A percentile compares a stretch with the other conserved stretches of the same genome.
phyloP scores from a whole-genome alignment of 2,797 vertebrate genomes.

The Onychomys arenicola region DNA sequence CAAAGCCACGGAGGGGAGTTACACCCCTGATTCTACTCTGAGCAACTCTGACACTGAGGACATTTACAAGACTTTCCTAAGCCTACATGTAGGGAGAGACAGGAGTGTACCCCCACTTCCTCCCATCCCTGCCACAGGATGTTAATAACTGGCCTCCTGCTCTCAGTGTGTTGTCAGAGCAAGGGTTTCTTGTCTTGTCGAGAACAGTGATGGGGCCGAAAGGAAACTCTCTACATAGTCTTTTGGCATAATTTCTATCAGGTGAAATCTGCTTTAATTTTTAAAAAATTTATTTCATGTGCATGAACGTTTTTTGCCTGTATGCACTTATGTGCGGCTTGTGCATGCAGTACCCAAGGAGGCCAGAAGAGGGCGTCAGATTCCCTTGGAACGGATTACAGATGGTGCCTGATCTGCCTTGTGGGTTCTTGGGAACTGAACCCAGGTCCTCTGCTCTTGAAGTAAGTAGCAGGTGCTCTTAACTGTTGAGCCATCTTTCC shows the following conservation, averaged over 20 bases:
- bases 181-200: neutral
- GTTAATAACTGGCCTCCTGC: neutral
- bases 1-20: neutral
- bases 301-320: neutral
- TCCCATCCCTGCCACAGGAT: neutral
- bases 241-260: neutral
- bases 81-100: neutral
- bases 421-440: neutral
- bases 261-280: constrained; percentile 6
- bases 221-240: neutral
- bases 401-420: no score
- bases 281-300: neutral
- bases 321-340: no score
- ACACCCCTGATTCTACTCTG: neutral
- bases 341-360: neutral
- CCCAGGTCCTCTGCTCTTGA: neutral
- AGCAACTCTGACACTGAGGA: neutral
- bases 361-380: neutral
- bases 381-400: neutral
- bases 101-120: neutral
- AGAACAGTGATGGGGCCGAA: neutral
- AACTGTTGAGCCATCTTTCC: neutral
- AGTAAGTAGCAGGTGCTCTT: neutral
- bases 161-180: neutral
- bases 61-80: neutral